Evolutionary conservation across 2,113 vertebrate species (phyloP).

Genomic region (Micromys minutus): DNA sequence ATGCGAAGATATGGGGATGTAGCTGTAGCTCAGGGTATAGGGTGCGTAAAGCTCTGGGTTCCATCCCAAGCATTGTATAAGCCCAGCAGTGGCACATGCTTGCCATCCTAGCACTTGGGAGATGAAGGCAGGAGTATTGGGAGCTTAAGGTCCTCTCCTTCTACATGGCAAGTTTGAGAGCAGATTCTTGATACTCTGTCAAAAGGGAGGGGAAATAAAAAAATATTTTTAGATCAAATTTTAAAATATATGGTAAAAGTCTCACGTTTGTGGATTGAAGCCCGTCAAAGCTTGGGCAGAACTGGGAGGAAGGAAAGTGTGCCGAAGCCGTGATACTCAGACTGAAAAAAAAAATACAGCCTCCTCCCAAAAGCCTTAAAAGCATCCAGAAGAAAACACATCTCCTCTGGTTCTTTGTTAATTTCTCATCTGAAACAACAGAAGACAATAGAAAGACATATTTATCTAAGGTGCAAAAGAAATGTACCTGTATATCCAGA

Average conservation of each 20-base stretch:
- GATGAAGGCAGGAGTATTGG: neutral
- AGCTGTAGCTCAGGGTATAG: neutral
- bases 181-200: neutral
- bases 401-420: neutral
- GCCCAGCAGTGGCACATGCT: too few relatives aligned
- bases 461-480: neutral
- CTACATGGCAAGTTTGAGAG: neutral
- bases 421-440: neutral
- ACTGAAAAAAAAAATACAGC: neutral
- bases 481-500: neutral
- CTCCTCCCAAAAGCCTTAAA: neutral
- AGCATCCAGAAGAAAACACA: neutral
- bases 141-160: neutral
- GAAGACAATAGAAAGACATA: neutral
- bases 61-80: neutral
- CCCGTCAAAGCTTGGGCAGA: neutral
- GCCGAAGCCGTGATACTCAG: neutral
- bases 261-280: slow-evolving; percentile 18
- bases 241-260: slow-evolving; percentile 9
- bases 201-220: neutral
- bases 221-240: neutral
- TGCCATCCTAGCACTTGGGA: neutral
- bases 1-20: neutral
- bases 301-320: neutral
- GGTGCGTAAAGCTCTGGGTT: neutral